Conservation (phyloP, 2,888 invertebrate species). For the Agrochola lota region DNA sequence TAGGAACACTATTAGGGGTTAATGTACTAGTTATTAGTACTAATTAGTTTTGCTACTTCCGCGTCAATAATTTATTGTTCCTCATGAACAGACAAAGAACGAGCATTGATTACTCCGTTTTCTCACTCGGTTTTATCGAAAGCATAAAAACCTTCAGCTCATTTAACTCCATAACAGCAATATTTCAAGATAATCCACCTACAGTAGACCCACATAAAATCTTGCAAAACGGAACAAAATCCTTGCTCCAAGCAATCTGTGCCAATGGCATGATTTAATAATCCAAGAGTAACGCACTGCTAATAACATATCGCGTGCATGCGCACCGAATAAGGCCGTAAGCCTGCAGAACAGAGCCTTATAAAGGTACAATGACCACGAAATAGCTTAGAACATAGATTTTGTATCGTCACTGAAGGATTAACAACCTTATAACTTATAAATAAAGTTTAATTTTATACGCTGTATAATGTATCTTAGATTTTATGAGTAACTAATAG, state of each 20-base stretch:
- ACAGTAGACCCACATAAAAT: constrained; percentile 22
- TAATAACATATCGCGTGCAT: constrained; percentile 48
- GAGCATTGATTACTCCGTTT: background rate
- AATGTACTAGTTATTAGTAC: background rate
- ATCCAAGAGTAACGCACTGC: constrained; percentile 49
- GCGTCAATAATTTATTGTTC: background rate
- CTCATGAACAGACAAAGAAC: background rate
- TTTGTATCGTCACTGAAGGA: background rate
- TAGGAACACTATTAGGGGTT: constrained; percentile 4
- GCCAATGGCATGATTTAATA: constrained; percentile 58
- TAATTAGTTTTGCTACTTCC: background rate
- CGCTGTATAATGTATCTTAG: constrained; percentile 1
- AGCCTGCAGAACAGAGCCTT: constrained; percentile 57
- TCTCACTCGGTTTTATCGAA: background rate
- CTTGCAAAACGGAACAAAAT: constrained; percentile 48
- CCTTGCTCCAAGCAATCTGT: constrained; percentile 48
- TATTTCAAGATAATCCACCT: constrained; percentile 26
- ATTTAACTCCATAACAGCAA: background rate
- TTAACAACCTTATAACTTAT: constrained; percentile 21
- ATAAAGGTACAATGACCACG: constrained; percentile 68
- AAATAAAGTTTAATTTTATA: constrained; percentile 21
- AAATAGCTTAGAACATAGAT: constrained; percentile 42
- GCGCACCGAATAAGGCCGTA: constrained; percentile 45
- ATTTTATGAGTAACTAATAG: background rate
- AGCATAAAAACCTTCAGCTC: background rate